These are phyloP conservation scores for Cacoxenus indagator DNA, from an alignment of 2,888 invertebrate genomes.

Conservation along the genomic window DNA sequence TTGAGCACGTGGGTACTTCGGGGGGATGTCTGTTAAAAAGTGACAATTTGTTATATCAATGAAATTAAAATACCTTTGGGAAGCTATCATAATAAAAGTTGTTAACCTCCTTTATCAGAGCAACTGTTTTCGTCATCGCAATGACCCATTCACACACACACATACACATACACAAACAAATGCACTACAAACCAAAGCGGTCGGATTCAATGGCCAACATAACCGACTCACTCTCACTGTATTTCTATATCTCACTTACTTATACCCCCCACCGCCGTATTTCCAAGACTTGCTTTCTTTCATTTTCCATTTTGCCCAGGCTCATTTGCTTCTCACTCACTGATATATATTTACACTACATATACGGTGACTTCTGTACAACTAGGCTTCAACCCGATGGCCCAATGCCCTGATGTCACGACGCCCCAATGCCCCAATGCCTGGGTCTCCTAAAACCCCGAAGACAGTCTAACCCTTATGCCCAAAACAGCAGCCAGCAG, in stretches of 20 bases:
- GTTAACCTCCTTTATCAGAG: slow-evolving; percentile 17
- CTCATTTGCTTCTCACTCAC: too few relatives aligned
- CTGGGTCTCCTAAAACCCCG: not conserved
- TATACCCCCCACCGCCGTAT: too few relatives aligned
- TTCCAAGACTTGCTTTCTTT: too few relatives aligned
- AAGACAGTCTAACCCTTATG: not conserved
- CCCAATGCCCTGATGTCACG: too few relatives aligned
- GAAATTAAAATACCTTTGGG: slow-evolving; percentile 23
- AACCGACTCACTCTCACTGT: not conserved
- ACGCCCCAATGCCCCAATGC: too few relatives aligned
- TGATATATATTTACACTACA: too few relatives aligned
- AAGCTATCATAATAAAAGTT: slow-evolving; percentile 23
- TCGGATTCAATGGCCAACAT: not conserved
- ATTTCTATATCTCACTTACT: too few relatives aligned
- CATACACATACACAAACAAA: not conserved
- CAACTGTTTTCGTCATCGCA: slow-evolving; percentile 9
- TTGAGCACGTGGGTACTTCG: not conserved
- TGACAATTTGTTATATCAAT: slow-evolving; percentile 24
- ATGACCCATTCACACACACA: not conserved
- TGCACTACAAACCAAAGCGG: not conserved
- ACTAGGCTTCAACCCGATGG: not conserved
- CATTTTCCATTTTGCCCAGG: too few relatives aligned
- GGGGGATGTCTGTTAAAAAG: slow-evolving; percentile 18
- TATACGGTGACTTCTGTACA: not conserved
- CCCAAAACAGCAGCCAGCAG: not conserved